Evolutionary conservation across 1,140 invertebrate genomes (phyloP), one percentile per base, ranked within the genome.

Genomic region (Globodera rostochiensis): DNA sequence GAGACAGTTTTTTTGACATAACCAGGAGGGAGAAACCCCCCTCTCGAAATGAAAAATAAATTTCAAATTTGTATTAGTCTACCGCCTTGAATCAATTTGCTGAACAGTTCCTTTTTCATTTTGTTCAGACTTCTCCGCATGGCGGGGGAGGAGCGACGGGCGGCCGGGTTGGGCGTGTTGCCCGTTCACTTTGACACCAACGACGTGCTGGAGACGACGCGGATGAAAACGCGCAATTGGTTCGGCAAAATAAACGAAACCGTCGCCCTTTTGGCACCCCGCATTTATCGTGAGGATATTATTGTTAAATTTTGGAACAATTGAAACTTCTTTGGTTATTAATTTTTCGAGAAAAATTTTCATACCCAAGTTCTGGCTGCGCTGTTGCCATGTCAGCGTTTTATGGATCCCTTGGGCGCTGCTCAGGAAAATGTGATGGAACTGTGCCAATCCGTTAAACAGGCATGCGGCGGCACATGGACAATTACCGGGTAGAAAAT

Each of bases 231-330:
- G 90, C 93, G 95, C 81, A 99, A 99, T 92, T 99, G 97, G 97
- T 96, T 98, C 91, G 98, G 95, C 90, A 99, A 99, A 92, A 96
- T 98, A 90, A 95, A 96, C 3, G 98, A 96, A 1, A 98, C 98
- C 82, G 92, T 96, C 88, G 96, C 98, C 91, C 90, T 98, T 9
- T 92, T 98, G 50, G 66, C 77, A 45, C 96, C 96, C 25, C 92
- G 96, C 50, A 91, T 98, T 11, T 98, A 97, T 79, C 57, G 84
- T 85, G 80, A 67, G 21, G 13, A 8, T 25, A 64, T 45, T 36
- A 53, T 49, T 21, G n/a, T 83, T 47, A 25, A 53, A 8, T 19
- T 84, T 69, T 21, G 9, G 69, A 75, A 75, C 49, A 47, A 36
- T 36, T 36, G 36, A 1, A 1, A 3, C 3, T 36, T 36, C 36